These are phyloP conservation scores for Furnarius figulus DNA, from an alignment of 2,113 vertebrate genomes.

Conservation along the genomic window DNA sequence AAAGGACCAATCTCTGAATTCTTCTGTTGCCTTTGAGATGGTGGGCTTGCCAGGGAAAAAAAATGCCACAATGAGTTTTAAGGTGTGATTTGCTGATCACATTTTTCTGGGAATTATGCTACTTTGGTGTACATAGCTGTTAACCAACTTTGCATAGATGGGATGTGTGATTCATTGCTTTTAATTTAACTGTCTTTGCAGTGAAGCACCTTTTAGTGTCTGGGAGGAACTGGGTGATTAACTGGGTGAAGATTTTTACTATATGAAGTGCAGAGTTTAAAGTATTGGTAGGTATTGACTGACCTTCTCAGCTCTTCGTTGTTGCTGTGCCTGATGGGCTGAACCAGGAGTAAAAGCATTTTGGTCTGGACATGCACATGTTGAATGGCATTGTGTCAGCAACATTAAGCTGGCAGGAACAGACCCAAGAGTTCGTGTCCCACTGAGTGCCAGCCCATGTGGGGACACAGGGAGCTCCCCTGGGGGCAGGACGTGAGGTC, in stretches of 20 bases:
- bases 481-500: not conserved
- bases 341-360: not conserved
- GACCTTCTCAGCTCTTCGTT: not conserved
- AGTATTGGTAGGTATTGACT: not conserved
- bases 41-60: not conserved
- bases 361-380: not conserved
- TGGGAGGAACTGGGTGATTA: not conserved
- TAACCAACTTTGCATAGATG: not conserved
- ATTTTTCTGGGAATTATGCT: not conserved
- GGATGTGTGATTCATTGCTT: not conserved
- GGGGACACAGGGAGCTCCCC: not conserved
- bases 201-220: not conserved
- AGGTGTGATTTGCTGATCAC: not conserved
- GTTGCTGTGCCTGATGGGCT: not conserved
- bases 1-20: conserved; percentile 46
- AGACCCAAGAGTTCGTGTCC: not conserved
- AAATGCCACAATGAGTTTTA: not conserved
- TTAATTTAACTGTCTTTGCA: conserved; percentile 2
- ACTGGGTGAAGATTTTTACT: not conserved
- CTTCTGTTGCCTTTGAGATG: not conserved
- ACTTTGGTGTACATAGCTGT: not conserved
- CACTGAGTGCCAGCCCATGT: not conserved
- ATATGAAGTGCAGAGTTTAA: not conserved
- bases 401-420: not conserved
- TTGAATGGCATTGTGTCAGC: not conserved